phyloP scores from a whole-genome alignment of 2,888 invertebrate genomes.

The Leptopilina syphax region DNA sequence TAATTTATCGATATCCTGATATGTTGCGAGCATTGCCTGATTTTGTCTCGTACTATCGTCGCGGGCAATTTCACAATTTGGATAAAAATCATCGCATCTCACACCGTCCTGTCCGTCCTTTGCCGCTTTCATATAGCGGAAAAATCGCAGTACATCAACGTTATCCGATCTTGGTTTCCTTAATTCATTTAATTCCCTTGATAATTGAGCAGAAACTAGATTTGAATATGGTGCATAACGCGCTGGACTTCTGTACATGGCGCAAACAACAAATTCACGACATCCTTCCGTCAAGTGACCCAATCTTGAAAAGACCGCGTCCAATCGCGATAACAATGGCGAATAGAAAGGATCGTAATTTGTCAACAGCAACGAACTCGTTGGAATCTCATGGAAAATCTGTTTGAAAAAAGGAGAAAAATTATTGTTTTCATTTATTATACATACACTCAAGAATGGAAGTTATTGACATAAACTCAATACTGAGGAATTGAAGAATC shows the following conservation, averaged over 20 bases:
- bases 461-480: too few relatives aligned
- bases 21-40: slow-evolving; percentile 92
- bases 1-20: slow-evolving; percentile 91
- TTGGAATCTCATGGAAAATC: slow-evolving; percentile 91
- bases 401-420: slow-evolving; percentile 64
- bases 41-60: slow-evolving; percentile 79
- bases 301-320: slow-evolving; percentile 87
- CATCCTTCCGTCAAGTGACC: slow-evolving; percentile 84
- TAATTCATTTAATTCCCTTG: slow-evolving; percentile 91
- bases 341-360: slow-evolving; percentile 95
- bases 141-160: slow-evolving; percentile 91
- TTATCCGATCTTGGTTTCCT: slow-evolving; percentile 91
- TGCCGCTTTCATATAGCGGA: slow-evolving; percentile 93
- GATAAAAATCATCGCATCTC: slow-evolving; percentile 84
- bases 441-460: too few relatives aligned
- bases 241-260: slow-evolving; percentile 92
- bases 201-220: slow-evolving; percentile 90
- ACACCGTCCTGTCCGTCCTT: slow-evolving; percentile 90
- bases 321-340: slow-evolving; percentile 89
- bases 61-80: slow-evolving; percentile 82
- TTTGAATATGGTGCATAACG: slow-evolving; percentile 94
- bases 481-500: too few relatives aligned
- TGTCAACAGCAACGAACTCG: slow-evolving; percentile 88
- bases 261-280: slow-evolving; percentile 89
- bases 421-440: neutral